These are phyloP conservation scores for Heterodera carotae DNA, from an alignment of 1,140 invertebrate species.

Conservation along the genomic window DNA sequence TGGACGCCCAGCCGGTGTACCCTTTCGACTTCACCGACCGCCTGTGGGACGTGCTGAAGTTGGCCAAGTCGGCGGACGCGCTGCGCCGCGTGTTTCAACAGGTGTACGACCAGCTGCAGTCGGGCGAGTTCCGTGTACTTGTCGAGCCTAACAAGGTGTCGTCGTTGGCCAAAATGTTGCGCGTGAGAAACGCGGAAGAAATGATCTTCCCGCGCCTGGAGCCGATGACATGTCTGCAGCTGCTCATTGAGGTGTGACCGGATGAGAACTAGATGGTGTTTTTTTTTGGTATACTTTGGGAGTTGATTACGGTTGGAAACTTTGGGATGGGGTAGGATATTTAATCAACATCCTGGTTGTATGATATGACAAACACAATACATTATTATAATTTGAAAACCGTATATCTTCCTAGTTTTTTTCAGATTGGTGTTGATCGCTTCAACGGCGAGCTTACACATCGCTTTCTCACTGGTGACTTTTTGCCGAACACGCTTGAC, in stretches of 20 bases:
- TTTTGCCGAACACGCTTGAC: conserved; percentile 34
- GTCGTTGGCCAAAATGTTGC: conserved; percentile 42
- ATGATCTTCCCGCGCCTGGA: conserved; percentile 38
- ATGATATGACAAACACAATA: no score
- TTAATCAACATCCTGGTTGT: no score
- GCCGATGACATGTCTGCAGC: conserved; percentile 71
- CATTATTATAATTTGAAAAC: no score
- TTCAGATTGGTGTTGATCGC: conserved; percentile 35
- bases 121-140: conserved; percentile 35
- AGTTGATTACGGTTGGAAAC: no score
- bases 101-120: conserved; percentile 27
- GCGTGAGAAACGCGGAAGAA: conserved; percentile 33
- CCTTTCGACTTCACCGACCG: conserved; percentile 41
- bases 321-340: no score
- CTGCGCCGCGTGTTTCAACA: conserved; percentile 29
- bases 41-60: conserved; percentile 36
- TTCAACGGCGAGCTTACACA: conserved; percentile 34
- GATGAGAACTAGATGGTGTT: no score
- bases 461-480: conserved; percentile 34
- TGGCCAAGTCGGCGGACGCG: conserved; percentile 24
- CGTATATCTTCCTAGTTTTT: no score
- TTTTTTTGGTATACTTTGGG: no score
- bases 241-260: conserved; percentile 66
- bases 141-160: conserved; percentile 33
- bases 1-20: conserved; percentile 28